Evolutionary conservation across 2,797 vertebrate species (phyloP).

Genomic region (Thripadectes ignobilis): DNA sequence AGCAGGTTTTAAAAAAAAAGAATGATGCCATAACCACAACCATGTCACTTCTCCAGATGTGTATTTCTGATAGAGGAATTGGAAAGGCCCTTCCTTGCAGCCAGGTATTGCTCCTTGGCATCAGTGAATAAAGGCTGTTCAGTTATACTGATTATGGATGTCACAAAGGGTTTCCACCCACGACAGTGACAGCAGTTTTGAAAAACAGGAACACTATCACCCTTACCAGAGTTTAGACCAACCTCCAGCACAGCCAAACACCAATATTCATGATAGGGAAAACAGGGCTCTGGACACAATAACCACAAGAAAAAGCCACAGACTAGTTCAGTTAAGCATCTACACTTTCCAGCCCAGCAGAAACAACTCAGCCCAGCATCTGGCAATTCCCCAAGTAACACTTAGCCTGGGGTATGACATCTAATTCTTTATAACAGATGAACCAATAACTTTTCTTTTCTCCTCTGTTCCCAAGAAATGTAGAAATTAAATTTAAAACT

Average conservation of each 20-base stretch:
- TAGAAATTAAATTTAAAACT: constrained; percentile 24
- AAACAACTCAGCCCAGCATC: neutral
- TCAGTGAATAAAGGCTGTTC: neutral
- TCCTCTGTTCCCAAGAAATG: neutral
- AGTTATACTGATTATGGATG: neutral
- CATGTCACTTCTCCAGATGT: neutral
- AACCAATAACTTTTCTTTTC: neutral
- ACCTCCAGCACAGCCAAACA: neutral
- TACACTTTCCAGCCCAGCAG: neutral
- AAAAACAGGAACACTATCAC: neutral
- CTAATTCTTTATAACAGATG: neutral
- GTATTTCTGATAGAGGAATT: neutral
- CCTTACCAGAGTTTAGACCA: neutral
- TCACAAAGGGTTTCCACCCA: neutral
- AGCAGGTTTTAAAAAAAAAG: neutral
- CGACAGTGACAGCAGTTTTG: neutral
- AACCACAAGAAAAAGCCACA: neutral
- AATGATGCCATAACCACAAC: neutral
- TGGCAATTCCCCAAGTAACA: neutral
- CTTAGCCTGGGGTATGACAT: neutral
- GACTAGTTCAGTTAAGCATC: neutral
- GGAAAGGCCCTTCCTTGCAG: neutral
- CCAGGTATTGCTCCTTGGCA: neutral
- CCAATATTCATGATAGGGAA: neutral
- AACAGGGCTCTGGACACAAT: neutral